Percentiles rank a stretch among this genome's conserved stretches.
Conservation (phyloP, 2,113 vertebrate genomes). For the Daboia siamensis region DNA sequence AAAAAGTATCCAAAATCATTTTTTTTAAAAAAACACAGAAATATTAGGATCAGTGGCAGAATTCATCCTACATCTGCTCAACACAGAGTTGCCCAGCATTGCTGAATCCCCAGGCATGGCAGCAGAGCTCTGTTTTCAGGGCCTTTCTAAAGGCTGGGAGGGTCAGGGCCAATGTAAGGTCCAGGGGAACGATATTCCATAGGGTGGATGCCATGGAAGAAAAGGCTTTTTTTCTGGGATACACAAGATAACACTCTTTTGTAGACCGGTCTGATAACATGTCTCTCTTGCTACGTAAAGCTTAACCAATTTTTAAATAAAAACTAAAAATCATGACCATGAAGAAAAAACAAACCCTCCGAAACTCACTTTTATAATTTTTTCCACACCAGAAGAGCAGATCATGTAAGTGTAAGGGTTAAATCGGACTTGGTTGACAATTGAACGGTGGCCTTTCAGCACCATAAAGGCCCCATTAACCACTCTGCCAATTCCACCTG, state of each 20-base stretch:
- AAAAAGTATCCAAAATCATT: background rate
- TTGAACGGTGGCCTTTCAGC: conserved; percentile 95
- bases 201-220: background rate
- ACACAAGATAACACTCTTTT: background rate
- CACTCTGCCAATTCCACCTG: conserved; percentile 90
- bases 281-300: background rate
- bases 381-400: conserved; percentile 98
- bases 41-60: background rate
- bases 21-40: background rate
- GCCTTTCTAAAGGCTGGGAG: background rate
- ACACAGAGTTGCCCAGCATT: background rate
- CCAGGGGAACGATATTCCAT: background rate
- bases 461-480: conserved; percentile 98
- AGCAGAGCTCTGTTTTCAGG: background rate
- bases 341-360: background rate
- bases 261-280: background rate
- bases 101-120: background rate
- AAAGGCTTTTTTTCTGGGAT: background rate
- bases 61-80: background rate
- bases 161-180: background rate
- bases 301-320: background rate
- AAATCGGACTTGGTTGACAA: conserved; percentile 98
- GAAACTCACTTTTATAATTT: conserved; percentile 96
- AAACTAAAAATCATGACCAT: background rate
- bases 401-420: conserved; percentile 98